Evolutionary conservation across 2,797 vertebrate genomes (phyloP).

Genomic region (Lindbergichthys nudifrons): DNA sequence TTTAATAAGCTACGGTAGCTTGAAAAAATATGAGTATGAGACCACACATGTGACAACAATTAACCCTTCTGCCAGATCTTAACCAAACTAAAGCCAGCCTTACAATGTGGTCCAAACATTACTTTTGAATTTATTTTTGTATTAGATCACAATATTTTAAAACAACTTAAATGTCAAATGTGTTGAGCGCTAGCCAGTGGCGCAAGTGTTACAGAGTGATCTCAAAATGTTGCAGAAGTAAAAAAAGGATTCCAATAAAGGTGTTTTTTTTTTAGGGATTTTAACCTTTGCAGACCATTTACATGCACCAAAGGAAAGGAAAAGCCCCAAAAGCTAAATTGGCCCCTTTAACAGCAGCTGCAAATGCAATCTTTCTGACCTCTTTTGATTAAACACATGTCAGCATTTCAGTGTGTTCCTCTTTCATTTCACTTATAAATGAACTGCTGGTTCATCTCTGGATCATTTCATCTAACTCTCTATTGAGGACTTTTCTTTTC

Average conservation of each 20-base stretch:
- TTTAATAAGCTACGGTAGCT: too few species aligned
- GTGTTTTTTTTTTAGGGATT: too few species aligned
- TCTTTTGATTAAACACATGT: background rate
- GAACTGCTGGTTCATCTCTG: background rate
- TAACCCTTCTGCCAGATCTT: too few species aligned
- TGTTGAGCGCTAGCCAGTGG: background rate
- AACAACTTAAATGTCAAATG: background rate
- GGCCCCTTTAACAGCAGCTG: background rate
- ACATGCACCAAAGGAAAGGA: too few species aligned
- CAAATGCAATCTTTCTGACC: background rate
- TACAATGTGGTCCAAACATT: background rate
- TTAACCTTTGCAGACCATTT: too few species aligned
- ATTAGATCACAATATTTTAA: background rate
- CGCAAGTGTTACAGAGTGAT: too few species aligned
- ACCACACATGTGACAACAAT: too few species aligned
- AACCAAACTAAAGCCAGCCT: background rate
- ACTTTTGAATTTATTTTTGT: background rate
- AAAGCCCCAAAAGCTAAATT: too few species aligned
- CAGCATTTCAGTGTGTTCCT: background rate
- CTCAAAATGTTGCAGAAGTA: too few species aligned
- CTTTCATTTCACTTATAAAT: background rate
- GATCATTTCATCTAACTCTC: background rate
- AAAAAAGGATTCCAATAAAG: too few species aligned
- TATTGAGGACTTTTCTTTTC: background rate
- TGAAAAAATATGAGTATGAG: too few species aligned